Base-by-base conservation (phyloP, 1,140 invertebrate species). In the Drosophila sp. region DNA sequence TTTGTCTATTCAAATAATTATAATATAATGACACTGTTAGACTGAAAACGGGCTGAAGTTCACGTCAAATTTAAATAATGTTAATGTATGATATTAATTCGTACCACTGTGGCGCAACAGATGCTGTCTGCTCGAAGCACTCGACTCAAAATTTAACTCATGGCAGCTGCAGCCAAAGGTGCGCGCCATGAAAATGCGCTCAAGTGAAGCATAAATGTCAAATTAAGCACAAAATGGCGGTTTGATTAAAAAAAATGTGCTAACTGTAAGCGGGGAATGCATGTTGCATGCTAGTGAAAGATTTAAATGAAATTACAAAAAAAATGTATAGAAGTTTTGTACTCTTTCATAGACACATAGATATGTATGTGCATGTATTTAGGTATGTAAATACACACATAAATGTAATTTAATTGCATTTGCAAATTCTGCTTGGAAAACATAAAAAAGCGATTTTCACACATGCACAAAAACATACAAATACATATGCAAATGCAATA, bases 401-500 rank as follows among this genome's bases (percentile, higher is more conserved):
- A 80, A 80, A 80, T 80, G 78, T 65, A 82, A 81, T 80, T 69
- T 54, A 72, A 80, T 80, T 76, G 57, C 48, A 63, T 25, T 61
- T 50, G 18, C 29, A n/a, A 56, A 56, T 40, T 40, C 32, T n/a
- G 36, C 36, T 14, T 40, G 36, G 7, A 14, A 6, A 25, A 56
- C 16, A 56, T 6, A 40, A 40, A 11, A 27, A 27, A 51, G 48
- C 13, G 48, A 27, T 48, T 43, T 48, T 27, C 45, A 27, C 45
- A 48, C n/a, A 48, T 13, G 41, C 41, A 18, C 8, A 29, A 36
- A 32, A 29, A 45, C 54, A 45, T 18, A 56, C 46, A 65, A 13
- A 59, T 62, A 57, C 18, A 74, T 64, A 73, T 74, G 73, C 57
- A 80, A 70, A 74, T 80, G 58, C 73, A 74, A 71, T 63, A 66